Percentiles rank a stretch among this genome's conserved stretches.
These are phyloP conservation scores for Hedya salicella DNA, from an alignment of 2,888 invertebrate species.

Conservation along the genomic window DNA sequence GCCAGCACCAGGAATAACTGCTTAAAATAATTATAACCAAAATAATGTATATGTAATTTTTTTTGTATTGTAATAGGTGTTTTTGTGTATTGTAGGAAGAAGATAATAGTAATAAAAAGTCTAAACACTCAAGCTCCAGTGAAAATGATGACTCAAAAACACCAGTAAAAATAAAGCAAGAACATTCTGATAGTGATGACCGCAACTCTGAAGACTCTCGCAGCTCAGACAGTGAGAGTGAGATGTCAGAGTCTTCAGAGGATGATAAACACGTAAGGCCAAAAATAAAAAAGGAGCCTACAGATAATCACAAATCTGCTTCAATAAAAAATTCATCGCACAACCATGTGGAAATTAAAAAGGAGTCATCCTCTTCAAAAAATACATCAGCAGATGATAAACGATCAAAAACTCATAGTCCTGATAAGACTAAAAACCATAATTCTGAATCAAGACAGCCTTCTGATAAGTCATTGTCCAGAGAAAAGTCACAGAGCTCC, in stretches of 20 bases:
- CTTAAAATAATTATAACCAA: too few species aligned
- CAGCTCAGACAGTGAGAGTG: constrained; percentile 61
- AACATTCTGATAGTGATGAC: constrained; percentile 57
- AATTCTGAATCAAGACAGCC: constrained; percentile 58
- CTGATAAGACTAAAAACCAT: constrained; percentile 53
- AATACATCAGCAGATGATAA: constrained; percentile 54
- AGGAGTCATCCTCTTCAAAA: constrained; percentile 58
- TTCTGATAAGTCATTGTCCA: constrained; percentile 58
- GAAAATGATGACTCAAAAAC: constrained; percentile 62
- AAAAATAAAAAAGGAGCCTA: constrained; percentile 64
- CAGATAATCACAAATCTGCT: constrained; percentile 57
- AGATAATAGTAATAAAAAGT: constrained; percentile 64
- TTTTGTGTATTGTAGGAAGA: constrained; percentile 64
- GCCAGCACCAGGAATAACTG: too few species aligned
- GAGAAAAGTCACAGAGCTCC: constrained; percentile 63
- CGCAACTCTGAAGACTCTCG: constrained; percentile 62
- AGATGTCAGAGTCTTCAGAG: constrained; percentile 64
- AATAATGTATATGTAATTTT: too few species aligned
- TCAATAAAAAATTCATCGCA: constrained; percentile 60
- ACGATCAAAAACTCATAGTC: constrained; percentile 56
- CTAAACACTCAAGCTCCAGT: constrained; percentile 63
- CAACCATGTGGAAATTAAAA: constrained; percentile 57
- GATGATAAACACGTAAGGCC: constrained; percentile 63
- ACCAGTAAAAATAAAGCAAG: constrained; percentile 56
- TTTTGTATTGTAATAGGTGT: too few species aligned